A percentile compares a stretch with the other conserved stretches of the same genome.
phyloP scores from a whole-genome alignment of 2,113 vertebrate species.

The Smithornis capensis region DNA sequence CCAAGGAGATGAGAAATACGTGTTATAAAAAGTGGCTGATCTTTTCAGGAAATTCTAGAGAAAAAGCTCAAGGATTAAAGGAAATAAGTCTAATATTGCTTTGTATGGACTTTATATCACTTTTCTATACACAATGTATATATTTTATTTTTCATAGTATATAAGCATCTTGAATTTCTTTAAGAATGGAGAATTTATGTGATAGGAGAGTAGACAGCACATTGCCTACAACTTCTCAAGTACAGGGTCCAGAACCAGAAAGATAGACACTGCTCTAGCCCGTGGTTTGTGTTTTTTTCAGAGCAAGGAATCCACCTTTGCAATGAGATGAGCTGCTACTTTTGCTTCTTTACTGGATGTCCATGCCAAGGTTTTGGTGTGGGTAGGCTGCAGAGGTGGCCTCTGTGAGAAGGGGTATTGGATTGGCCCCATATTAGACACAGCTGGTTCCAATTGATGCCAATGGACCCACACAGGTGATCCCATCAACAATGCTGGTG shows the following conservation, averaged over 20 bases:
- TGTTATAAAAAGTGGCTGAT: neutral
- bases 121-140: neutral
- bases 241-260: neutral
- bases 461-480: neutral
- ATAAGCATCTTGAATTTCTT: neutral
- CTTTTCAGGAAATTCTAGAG: neutral
- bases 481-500: neutral
- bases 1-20: neutral
- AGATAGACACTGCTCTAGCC: neutral
- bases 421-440: neutral
- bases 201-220: neutral
- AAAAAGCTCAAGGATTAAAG: neutral
- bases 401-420: neutral
- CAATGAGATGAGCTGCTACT: neutral
- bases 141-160: neutral
- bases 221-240: neutral
- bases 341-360: neutral
- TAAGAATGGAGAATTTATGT: neutral
- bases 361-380: neutral
- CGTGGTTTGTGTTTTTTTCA: neutral
- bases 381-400: neutral
- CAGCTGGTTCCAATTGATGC: neutral
- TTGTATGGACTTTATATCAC: neutral
- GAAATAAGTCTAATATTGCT: neutral
- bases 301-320: neutral